Evolutionary conservation across 2,113 vertebrate genomes (phyloP).

Genomic region (Chionomys nivalis): DNA sequence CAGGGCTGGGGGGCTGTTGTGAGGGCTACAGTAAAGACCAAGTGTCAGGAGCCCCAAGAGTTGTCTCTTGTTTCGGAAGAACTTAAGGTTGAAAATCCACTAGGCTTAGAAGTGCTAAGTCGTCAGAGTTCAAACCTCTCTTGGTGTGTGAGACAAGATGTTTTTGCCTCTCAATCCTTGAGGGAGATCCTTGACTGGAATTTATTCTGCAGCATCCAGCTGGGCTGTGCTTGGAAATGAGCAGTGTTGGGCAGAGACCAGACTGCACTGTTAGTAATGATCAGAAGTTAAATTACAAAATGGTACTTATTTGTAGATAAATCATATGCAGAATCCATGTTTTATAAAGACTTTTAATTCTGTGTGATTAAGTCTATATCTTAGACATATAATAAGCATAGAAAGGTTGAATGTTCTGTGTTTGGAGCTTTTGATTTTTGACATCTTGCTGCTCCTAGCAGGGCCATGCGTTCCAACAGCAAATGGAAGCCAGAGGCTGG

Average conservation of each 20-base stretch:
- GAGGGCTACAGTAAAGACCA: not conserved
- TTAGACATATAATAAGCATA: not conserved
- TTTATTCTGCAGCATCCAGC: not conserved
- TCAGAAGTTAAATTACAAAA: not conserved
- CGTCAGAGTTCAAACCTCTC: not conserved
- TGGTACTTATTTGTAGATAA: not conserved
- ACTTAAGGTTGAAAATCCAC: not conserved
- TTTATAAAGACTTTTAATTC: slow-evolving; percentile 16
- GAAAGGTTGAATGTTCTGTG: not conserved
- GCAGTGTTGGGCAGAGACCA: not conserved
- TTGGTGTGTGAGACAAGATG: not conserved
- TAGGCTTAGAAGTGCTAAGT: not conserved
- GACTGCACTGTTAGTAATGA: not conserved
- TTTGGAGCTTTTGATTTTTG: not conserved
- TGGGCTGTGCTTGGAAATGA: not conserved
- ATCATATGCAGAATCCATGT: not conserved
- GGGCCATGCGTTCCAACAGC: not conserved
- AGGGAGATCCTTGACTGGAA: not conserved
- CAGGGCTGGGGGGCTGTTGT: not conserved
- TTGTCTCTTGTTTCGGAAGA: not conserved
- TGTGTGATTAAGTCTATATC: not conserved
- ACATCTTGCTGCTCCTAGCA: not conserved
- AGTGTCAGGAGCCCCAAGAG: not conserved
- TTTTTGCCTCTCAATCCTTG: not conserved
- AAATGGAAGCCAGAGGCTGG: not conserved